These are phyloP conservation scores for Oreochromis mossambicus DNA, from an alignment of 2,797 vertebrate species.

Conservation along the genomic window DNA sequence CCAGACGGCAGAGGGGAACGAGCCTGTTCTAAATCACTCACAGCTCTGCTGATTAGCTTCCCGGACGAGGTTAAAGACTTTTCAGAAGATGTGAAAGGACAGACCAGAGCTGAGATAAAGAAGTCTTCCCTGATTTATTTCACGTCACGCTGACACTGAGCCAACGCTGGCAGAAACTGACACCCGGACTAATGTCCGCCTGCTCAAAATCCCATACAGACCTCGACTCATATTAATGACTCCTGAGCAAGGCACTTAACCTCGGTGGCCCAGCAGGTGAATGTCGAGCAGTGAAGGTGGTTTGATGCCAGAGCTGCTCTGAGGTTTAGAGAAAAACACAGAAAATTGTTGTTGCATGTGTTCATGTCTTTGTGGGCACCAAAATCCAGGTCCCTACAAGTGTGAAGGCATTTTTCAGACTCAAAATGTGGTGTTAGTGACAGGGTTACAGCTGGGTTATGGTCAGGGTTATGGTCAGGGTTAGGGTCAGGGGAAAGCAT, in stretches of 20 bases:
- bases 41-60: conserved; percentile 20
- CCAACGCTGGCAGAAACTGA: background rate
- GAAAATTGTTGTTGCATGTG: background rate
- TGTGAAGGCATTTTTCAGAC: accelerated
- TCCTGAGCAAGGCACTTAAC: background rate
- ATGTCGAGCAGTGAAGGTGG: background rate
- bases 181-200: background rate
- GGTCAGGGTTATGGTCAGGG: background rate
- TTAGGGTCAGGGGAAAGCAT: background rate
- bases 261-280: background rate
- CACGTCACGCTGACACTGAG: background rate
- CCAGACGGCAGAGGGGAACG: conserved; percentile 20
- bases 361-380: background rate
- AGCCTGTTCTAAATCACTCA: conserved; percentile 33
- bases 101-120: background rate
- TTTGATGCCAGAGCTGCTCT: background rate
- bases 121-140: conserved; percentile 5
- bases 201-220: background rate
- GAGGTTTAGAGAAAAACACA: background rate
- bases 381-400: background rate
- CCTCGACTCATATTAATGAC: background rate
- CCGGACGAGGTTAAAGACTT: conserved; percentile 20
- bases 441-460: accelerated
- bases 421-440: background rate
- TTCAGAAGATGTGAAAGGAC: conserved; percentile 18